Percentiles rank a stretch among this genome's conserved stretches.
These are phyloP conservation scores for Cuculus canorus DNA, from an alignment of 2,797 vertebrate genomes.

Conservation along the genomic window DNA sequence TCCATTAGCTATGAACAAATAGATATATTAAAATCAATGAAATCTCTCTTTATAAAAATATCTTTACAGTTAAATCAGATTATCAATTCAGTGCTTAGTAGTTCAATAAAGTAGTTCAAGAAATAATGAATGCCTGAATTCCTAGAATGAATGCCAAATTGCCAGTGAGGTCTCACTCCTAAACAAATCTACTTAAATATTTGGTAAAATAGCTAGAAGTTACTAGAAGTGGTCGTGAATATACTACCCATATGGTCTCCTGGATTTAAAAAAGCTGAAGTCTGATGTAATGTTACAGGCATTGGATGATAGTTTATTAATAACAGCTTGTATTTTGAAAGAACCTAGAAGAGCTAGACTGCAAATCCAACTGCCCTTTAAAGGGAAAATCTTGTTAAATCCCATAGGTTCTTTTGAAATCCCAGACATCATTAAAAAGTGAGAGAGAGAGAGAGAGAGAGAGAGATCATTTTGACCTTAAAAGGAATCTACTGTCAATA, in stretches of 20 bases:
- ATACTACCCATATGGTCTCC: slow-evolving; percentile 42
- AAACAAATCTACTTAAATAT: slow-evolving; percentile 21
- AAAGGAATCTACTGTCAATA: background rate
- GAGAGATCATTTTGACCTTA: background rate
- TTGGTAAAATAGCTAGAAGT: slow-evolving; percentile 10
- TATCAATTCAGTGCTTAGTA: background rate
- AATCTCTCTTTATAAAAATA: background rate
- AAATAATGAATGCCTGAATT: background rate
- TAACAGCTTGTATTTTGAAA: slow-evolving; percentile 54
- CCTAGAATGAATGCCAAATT: background rate
- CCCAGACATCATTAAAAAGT: slow-evolving; percentile 18
- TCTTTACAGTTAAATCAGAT: background rate
- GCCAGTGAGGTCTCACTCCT: background rate
- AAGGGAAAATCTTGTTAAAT: slow-evolving; percentile 50
- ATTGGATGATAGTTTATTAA: slow-evolving; percentile 54
- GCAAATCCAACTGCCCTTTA: slow-evolving; percentile 14
- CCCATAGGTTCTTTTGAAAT: slow-evolving; percentile 35
- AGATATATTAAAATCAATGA: background rate
- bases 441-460: background rate
- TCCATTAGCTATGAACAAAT: background rate
- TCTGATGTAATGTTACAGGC: slow-evolving; percentile 51
- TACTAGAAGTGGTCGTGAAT: slow-evolving; percentile 13
- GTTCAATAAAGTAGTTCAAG: background rate
- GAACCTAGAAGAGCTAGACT: slow-evolving; percentile 15
- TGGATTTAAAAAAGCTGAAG: slow-evolving; percentile 40